These are phyloP conservation scores for Otus sunia DNA, from an alignment of 2,113 vertebrate genomes.

Conservation along the genomic window DNA sequence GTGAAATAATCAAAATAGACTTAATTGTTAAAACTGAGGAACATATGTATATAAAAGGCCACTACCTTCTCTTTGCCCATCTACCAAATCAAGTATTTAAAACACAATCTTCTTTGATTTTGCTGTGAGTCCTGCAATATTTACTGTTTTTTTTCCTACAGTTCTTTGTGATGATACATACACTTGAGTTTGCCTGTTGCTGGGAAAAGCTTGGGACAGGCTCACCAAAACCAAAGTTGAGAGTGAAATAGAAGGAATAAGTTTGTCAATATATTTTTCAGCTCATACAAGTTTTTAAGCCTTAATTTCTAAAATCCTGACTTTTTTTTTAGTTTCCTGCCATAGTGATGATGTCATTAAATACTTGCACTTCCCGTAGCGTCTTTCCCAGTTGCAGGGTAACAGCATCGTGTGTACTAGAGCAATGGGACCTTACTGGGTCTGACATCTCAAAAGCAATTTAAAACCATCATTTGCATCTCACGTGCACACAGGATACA, in stretches of 20 bases:
- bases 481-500: background rate
- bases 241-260: background rate
- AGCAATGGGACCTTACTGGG: background rate
- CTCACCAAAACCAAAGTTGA: background rate
- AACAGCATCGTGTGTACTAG: background rate
- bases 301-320: background rate
- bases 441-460: background rate
- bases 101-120: background rate
- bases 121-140: background rate
- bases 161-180: background rate
- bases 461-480: background rate
- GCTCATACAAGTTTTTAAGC: background rate
- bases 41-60: fast-evolving
- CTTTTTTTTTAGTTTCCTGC: background rate
- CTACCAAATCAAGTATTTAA: background rate
- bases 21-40: background rate
- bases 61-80: background rate
- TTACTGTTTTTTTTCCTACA: background rate
- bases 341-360: background rate
- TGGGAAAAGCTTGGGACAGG: background rate
- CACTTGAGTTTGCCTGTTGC: background rate
- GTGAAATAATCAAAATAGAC: background rate
- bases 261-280: background rate
- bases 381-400: background rate
- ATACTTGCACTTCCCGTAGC: fast-evolving